These are phyloP conservation scores for Takifugu flavidus DNA, from an alignment of 2,113 vertebrate species.

Conservation along the genomic window DNA sequence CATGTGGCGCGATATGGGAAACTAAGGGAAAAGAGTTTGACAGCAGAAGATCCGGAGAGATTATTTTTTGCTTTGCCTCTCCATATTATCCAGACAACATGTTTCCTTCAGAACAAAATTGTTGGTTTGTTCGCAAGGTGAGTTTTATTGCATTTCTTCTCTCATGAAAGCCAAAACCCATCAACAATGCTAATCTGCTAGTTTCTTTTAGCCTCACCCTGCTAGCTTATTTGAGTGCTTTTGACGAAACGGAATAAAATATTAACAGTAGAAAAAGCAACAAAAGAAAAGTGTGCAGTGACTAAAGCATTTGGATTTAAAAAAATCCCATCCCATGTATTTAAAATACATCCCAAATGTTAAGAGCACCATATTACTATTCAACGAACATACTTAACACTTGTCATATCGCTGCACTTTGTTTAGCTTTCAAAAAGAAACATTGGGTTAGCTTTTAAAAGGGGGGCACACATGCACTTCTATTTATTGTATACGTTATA, in stretches of 20 bases:
- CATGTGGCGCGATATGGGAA: slow-evolving; percentile 70
- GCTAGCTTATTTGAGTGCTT: slow-evolving; percentile 6
- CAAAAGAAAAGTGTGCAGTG: no score
- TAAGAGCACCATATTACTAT: no score
- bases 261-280: neutral
- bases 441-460: no score
- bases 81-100: slow-evolving; percentile 36
- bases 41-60: slow-evolving; percentile 4
- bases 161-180: neutral
- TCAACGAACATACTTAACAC: no score
- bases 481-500: no score
- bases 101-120: slow-evolving; percentile 61
- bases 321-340: no score
- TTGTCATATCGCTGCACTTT: no score
- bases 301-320: no score
- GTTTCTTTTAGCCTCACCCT: neutral
- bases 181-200: slow-evolving; percentile 17
- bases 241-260: neutral
- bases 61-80: neutral
- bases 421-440: no score
- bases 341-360: neutral
- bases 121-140: slow-evolving; percentile 78
- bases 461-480: no score
- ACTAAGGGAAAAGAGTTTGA: slow-evolving; percentile 34
- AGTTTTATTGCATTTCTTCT: slow-evolving; percentile 24